Evolutionary conservation across 30 jellyfish, hydroid and myxozoan species (phyloP), one percentile per base, ranked within the genome.

Genomic region (Chrysaora quinquecirrha): DNA sequence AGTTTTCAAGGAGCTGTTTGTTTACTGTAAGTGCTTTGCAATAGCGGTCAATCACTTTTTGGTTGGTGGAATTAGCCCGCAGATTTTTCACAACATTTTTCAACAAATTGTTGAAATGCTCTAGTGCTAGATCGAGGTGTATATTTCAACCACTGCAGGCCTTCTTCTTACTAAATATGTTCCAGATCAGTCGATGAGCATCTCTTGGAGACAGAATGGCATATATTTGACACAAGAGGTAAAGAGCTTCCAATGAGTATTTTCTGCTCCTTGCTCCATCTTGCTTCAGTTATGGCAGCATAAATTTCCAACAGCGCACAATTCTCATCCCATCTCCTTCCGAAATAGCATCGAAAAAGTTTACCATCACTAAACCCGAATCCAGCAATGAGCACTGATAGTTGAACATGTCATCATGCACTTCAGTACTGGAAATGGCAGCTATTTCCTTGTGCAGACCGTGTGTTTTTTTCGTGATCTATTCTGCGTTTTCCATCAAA

Each of bases 121-220:
- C 84, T 24, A 46, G 18, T 7, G 68, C 80, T 6, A 71, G 80
- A 34, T 71, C 43, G 27, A 27, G 14, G 84, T 79, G 79, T 16
- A 71, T 71, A 43, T 71, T 71, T 19, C 79, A 79, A 34, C 79
- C 84, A 12, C 11, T 12, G 11, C 84, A 79, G 7, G 16, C 28
- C 19, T 31, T 22, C n/a, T 34, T 32, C 19, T 71, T 71, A n/a
- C 33, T 7, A 19, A 19, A n/a, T 16, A 79, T 33, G 32, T 71
- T 71, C 84, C 84, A n/a, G n/a, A n/a, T n/a, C 33, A 27, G 21
- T 43, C 31, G 12, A 31, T 7, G 80, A 34, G 80, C n/a, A 6
- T n/a, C 80, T 27, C 35, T 34, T 24, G 84, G 79, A 11, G 84
- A 38, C n/a, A 71, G 48, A 4, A 34, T 30, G 80, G 18, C 19